These are phyloP conservation scores for Cryptotermes secundus DNA, from an alignment of 1,140 invertebrate genomes.

Conservation along the genomic window DNA sequence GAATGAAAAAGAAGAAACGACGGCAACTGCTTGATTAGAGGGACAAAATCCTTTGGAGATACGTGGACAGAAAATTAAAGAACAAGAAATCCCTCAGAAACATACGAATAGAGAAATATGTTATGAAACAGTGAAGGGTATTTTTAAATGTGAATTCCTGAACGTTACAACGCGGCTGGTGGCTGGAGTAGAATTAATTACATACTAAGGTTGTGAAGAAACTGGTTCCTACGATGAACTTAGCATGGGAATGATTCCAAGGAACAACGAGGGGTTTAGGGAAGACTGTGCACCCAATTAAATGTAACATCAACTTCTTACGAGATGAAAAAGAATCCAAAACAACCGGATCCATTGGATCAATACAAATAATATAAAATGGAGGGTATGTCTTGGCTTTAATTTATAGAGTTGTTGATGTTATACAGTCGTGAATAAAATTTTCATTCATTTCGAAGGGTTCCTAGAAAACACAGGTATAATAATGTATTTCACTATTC, in stretches of 20 bases:
- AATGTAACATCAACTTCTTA: background rate
- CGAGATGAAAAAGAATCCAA: background rate
- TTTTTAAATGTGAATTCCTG: background rate
- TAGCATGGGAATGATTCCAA: background rate
- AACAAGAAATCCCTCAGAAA: background rate
- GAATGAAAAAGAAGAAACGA: background rate
- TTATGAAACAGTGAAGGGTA: background rate
- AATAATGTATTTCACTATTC: background rate
- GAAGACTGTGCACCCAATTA: background rate
- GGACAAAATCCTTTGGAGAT: background rate
- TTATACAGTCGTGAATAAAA: background rate
- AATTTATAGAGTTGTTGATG: background rate
- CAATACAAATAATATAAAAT: background rate
- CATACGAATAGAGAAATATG: background rate
- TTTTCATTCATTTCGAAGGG: background rate
- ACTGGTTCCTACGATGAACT: background rate
- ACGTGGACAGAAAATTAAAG: background rate
- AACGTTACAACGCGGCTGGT: background rate
- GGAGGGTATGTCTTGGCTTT: background rate
- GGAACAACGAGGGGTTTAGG: background rate
- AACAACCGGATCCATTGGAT: background rate
- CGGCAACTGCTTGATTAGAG: background rate
- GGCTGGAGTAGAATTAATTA: background rate
- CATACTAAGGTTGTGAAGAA: background rate
- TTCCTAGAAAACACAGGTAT: background rate